Evolutionary conservation across 2,888 invertebrate species (phyloP).

Genomic region (Marronus borbonicus): DNA sequence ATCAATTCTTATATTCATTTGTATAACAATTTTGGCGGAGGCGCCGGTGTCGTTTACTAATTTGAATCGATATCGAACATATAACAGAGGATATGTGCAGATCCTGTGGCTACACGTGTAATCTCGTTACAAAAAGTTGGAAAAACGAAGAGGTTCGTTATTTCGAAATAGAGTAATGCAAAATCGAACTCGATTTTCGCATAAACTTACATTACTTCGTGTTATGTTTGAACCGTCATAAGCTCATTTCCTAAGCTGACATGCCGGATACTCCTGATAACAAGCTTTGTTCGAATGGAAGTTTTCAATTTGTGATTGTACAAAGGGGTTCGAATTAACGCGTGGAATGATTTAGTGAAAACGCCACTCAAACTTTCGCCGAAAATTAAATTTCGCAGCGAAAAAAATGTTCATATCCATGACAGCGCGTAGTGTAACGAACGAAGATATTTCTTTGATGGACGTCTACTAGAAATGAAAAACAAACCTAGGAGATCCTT

Average conservation of each 20-base stretch:
- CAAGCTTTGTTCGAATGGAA: conserved; percentile 16
- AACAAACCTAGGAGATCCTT: no score
- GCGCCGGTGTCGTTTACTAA: no score
- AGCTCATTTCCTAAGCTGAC: conserved; percentile 8
- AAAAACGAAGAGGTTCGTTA: no score
- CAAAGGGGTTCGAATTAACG: conserved; percentile 23
- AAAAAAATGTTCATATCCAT: background rate
- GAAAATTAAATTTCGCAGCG: conserved; percentile 2
- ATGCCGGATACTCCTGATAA: background rate
- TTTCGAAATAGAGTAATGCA: no score
- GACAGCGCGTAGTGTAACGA: background rate
- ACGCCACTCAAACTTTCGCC: conserved; percentile 21
- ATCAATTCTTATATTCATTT: no score
- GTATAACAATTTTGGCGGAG: no score
- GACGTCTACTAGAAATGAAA: no score
- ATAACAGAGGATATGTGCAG: no score
- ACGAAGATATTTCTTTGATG: no score
- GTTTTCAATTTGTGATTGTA: conserved; percentile 22
- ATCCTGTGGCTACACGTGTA: no score
- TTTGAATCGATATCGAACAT: no score
- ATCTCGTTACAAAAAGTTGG: no score
- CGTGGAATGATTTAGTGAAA: background rate
- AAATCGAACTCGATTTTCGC: background rate
- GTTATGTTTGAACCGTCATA: conserved; percentile 1
- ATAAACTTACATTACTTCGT: background rate